Base-by-base conservation (phyloP, 2,797 vertebrate species). In the Ptychobarbus kaznakovi region DNA sequence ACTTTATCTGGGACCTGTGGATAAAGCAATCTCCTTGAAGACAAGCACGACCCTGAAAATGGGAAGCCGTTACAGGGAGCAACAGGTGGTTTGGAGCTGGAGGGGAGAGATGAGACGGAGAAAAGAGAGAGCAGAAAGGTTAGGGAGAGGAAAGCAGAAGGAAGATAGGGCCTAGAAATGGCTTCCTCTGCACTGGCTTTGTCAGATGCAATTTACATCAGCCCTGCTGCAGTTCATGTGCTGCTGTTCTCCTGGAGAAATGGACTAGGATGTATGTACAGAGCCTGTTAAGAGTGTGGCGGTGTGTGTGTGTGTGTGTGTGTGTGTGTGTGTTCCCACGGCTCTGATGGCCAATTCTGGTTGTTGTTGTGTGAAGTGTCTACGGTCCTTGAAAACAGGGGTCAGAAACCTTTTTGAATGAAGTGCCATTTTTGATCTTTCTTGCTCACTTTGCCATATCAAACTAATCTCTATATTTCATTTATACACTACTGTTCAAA, bases 1-100 rank as follows among this genome's bases (percentile, higher is more conserved):
- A 82, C 81, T 76, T 88, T 73, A 91, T 90, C 89, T 90, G 82
- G 87, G 82, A 91, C 90, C 83, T 69, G 86, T 81, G 76, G 85
- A 91, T 87, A 81, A 85, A 92, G 82, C 78, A 49, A 88, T 89
- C 87, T 81, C 22, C 42, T 61, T 76, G 38, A 82, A 82, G 80
- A 66, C 80, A 82, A 76, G 72, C 38, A 80, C 58, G 72, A 42
- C 51, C 76, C 69, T 80, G 77, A 63, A 85, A 72, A 79, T 49
- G 42, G 74, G 69, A 85, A 80, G 51, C 49, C 25, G 83, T 79
- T 70, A 63, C 38, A 2, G 13, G 28, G 66, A 85, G 83, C 76
- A 63, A 85, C 83, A 85, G 76, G 76, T 85, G 83, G 76, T 73
- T 78, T 18, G 8, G 38, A 61, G 49, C 40, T 65, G 58, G 40